Percentiles rank a stretch among this genome's conserved stretches.
Evolutionary conservation across 2,797 vertebrate species (phyloP).

Genomic region (Spinibarbus caldwelli): DNA sequence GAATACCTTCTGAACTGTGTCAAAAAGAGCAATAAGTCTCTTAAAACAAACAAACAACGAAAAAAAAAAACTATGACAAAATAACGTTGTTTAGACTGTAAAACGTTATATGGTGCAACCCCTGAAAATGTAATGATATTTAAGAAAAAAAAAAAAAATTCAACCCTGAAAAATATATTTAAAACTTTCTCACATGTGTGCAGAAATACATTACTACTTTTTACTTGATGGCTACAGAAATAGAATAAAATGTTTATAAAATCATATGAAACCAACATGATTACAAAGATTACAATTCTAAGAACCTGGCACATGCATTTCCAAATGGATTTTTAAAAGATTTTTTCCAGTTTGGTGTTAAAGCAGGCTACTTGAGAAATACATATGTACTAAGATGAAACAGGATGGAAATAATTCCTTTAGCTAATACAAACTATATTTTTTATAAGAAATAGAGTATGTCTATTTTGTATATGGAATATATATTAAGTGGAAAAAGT

Average conservation of each 20-base stretch:
- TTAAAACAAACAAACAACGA: no score
- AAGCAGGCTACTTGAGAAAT: not conserved
- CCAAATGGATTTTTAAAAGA: no score
- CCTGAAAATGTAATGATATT: not conserved
- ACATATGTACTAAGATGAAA: not conserved
- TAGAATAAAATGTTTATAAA: not conserved
- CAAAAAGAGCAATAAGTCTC: no score
- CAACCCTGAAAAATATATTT: no score
- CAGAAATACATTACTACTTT: not conserved
- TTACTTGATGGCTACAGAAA: not conserved
- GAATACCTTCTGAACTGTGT: no score
- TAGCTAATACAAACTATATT: not conserved
- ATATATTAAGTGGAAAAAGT: not conserved
- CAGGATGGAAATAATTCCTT: not conserved
- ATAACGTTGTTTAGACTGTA: not conserved
- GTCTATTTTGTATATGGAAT: not conserved
- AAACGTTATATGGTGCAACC: not conserved
- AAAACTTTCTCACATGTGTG: not conserved
- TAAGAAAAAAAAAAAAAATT: not conserved
- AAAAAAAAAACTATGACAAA: no score
- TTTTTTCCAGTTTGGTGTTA: not conserved
- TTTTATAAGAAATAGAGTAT: not conserved
- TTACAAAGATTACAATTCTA: not conserved
- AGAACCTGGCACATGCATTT: not conserved
- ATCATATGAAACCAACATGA: not conserved